Evolutionary conservation across 1,140 invertebrate genomes (phyloP), one percentile per base, ranked within the genome.

Genomic region (Drosophila ercepeae): DNA sequence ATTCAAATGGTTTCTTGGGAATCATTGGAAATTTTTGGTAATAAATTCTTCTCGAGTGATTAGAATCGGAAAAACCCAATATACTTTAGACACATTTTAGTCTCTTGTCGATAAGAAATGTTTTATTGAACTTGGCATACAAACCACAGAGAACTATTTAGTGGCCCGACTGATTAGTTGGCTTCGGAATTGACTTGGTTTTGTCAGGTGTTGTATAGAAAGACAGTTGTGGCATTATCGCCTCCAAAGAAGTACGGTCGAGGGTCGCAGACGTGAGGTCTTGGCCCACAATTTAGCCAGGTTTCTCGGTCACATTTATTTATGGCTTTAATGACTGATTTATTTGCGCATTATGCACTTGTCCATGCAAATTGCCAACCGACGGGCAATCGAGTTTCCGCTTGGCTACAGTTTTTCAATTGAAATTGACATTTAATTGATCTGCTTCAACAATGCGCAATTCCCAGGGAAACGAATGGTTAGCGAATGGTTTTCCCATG

Each of bases 341-440:
- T 64, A 64, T 64, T 59, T 64, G 60, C 60, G 64, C 48, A 67
- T 52, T 67, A 27, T 68, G 48, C 61, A 67, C 64, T 68, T 68
- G 64, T 67, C 49, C 61, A 67, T 68, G 64, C 57, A 41, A 64
- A 63, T 60, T 48, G 57, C 55, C 32, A 64, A 13, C 21, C 44
- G 29, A 49, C 60, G 48, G 57, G 60, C 60, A 61, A 67, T 25
- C 46, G 19, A 13, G 63, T 69, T 69, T 69, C 65, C 65, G 65
- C 51, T 57, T 57, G 64, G 64, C 21, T 69, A 57, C 65, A 69
- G 32, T 68, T 69, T 48, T 69, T 55, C 65, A 69, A 69, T 70
- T 69, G 52, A 61, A 73, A 73, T 73, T 73, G 69, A 54, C 69
- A 73, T 73, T 73, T 72, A 73, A 73, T 73, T 73, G 69, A 73